A percentile compares a stretch with the other conserved stretches of the same genome.
These are phyloP conservation scores for Halocaridina rubra DNA, from an alignment of 2,888 invertebrate genomes.

Conservation along the genomic window DNA sequence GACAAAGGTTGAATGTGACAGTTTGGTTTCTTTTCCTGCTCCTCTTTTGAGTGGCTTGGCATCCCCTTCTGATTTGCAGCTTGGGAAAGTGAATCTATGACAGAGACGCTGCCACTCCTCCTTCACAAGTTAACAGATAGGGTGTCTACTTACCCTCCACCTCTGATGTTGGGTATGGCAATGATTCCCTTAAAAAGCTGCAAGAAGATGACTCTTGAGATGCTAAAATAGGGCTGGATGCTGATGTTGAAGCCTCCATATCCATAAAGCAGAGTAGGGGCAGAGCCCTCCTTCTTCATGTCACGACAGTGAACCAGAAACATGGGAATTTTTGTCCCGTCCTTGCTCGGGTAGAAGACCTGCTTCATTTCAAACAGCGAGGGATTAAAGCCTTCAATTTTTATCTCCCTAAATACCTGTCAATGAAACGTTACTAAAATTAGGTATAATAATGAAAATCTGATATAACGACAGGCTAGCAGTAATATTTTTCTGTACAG, in stretches of 20 bases:
- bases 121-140: no score
- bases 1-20: no score
- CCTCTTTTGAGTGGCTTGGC: no score
- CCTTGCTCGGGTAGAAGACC: constrained; percentile 91
- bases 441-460: no score
- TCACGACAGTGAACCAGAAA: constrained; percentile 77
- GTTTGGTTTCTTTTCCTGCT: no score
- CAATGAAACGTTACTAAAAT: background rate
- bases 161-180: constrained; percentile 93
- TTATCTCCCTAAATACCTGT: constrained; percentile 59
- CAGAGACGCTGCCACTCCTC: no score
- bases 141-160: constrained; percentile 89
- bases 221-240: constrained; percentile 87
- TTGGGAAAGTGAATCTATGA: no score
- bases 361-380: constrained; percentile 85
- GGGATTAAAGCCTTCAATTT: constrained; percentile 71
- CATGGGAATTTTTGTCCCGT: constrained; percentile 95
- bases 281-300: constrained; percentile 75
- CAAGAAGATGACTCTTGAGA: constrained; percentile 79
- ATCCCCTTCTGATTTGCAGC: no score
- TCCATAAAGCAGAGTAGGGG: constrained; percentile 90
- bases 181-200: constrained; percentile 89
- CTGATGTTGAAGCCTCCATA: constrained; percentile 98
- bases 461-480: background rate
- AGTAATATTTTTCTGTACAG: background rate